phyloP scores from a whole-genome alignment of 2,113 vertebrate genomes.

The Bagarius yarrelli region DNA sequence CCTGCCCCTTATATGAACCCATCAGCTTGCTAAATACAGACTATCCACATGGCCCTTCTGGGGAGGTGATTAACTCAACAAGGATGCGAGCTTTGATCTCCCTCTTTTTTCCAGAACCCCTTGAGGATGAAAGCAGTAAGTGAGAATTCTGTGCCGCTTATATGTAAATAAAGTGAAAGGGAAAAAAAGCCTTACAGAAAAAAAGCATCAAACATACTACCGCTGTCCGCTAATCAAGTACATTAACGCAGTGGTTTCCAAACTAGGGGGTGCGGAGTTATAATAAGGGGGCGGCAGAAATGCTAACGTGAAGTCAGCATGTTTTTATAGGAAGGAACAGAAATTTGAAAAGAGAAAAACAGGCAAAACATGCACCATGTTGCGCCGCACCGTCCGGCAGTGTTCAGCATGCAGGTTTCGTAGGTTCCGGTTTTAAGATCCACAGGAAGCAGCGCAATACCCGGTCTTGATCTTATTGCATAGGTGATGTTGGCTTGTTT shows the following conservation, averaged over 20 bases:
- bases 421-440: not conserved
- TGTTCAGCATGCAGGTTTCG: too few relatives aligned
- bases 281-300: too few relatives aligned
- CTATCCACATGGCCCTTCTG: constrained; percentile 45
- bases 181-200: not conserved
- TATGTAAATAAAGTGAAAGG: constrained; percentile 3
- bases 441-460: not conserved
- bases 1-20: constrained; percentile 42
- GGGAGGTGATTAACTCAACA: constrained; percentile 71
- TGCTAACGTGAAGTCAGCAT: too few relatives aligned
- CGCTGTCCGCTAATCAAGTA: constrained; percentile 1
- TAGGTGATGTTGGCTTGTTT: not conserved
- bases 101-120: constrained; percentile 33
- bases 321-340: too few relatives aligned
- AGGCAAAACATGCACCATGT: too few relatives aligned
- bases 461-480: not conserved
- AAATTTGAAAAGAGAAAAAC: too few relatives aligned
- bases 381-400: too few relatives aligned
- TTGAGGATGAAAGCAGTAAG: constrained; percentile 1
- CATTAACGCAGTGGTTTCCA: not conserved
- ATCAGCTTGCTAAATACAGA: constrained; percentile 21
- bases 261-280: too few relatives aligned
- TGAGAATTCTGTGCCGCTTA: not conserved
- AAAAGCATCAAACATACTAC: constrained; percentile 5
- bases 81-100: constrained; percentile 45